Conservation (phyloP, 2,113 vertebrate genomes). For the Passer domesticus region DNA sequence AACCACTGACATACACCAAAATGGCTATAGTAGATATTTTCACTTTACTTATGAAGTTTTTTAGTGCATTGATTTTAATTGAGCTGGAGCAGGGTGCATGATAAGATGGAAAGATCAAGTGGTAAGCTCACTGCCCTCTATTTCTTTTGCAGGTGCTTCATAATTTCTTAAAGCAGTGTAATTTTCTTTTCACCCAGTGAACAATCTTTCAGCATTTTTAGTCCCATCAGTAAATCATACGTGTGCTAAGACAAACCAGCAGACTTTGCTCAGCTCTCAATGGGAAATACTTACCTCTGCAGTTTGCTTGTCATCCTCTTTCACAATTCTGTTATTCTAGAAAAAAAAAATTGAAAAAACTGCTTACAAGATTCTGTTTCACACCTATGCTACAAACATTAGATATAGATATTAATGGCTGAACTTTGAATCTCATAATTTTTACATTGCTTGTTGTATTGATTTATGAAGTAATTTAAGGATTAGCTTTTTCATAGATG, state of each 20-base stretch:
- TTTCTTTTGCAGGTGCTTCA: background rate
- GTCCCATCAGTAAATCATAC: background rate
- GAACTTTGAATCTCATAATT: background rate
- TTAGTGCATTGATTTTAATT: background rate
- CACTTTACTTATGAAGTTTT: background rate
- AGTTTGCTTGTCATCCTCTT: constrained; percentile 38
- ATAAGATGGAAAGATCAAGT: background rate
- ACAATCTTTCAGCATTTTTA: background rate
- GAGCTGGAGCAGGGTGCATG: background rate
- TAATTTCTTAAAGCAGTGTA: background rate
- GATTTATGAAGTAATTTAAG: background rate
- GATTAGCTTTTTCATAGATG: background rate
- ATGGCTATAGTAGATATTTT: background rate
- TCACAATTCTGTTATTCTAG: constrained; percentile 45
- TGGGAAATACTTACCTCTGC: constrained; percentile 24
- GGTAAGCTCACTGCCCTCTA: background rate
- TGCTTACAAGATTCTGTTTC: background rate
- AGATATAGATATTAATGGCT: background rate
- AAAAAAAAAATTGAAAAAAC: background rate
- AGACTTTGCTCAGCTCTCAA: background rate
- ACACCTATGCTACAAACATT: background rate
- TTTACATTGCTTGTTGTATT: background rate
- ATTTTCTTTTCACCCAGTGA: background rate
- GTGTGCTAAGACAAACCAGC: background rate
- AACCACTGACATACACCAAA: background rate